phyloP scores from a whole-genome alignment of 2,888 invertebrate genomes.

The Tridacna gigas region DNA sequence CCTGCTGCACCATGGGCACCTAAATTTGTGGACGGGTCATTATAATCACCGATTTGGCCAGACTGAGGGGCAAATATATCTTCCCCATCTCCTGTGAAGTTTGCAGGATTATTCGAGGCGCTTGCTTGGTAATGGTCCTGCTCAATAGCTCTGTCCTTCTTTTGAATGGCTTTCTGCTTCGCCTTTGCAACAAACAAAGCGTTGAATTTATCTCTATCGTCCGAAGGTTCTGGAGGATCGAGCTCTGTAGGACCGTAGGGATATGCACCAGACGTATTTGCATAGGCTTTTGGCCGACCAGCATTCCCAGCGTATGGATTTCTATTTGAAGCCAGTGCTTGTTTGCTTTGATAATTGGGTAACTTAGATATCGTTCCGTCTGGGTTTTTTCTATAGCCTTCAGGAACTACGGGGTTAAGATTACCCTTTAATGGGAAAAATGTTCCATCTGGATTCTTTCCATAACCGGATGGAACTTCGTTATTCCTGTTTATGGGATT shows the following conservation, averaged over 20 bases:
- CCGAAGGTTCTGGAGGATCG: conserved; percentile 6
- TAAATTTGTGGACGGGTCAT: not conserved
- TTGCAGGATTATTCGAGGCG: not conserved
- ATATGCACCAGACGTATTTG: not conserved
- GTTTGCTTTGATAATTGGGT: conserved; percentile 1
- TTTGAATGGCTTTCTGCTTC: conserved; percentile 15
- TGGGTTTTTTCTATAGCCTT: conserved; percentile 27
- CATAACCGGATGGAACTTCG: conserved; percentile 6
- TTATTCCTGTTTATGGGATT: not conserved
- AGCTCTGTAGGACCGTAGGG: conserved; percentile 5
- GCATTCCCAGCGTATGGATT: not conserved
- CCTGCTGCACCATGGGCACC: not conserved
- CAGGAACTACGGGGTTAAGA: not conserved
- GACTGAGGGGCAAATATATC: conserved; percentile 22
- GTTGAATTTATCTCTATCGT: conserved; percentile 47
- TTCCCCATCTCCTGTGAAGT: conserved; percentile 32
- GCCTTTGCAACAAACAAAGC: conserved; percentile 29
- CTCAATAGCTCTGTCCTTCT: not conserved
- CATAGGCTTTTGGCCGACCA: not conserved
- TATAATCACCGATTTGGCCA: not conserved
- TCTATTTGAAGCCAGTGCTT: too few species aligned
- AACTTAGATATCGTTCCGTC: conserved; percentile 21
- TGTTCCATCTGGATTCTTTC: conserved; percentile 25
- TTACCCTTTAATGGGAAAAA: conserved; percentile 11
- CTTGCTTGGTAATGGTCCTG: not conserved